These are phyloP conservation scores for Rhinophrynus dorsalis DNA, from an alignment of 2,797 vertebrate species.

Conservation along the genomic window DNA sequence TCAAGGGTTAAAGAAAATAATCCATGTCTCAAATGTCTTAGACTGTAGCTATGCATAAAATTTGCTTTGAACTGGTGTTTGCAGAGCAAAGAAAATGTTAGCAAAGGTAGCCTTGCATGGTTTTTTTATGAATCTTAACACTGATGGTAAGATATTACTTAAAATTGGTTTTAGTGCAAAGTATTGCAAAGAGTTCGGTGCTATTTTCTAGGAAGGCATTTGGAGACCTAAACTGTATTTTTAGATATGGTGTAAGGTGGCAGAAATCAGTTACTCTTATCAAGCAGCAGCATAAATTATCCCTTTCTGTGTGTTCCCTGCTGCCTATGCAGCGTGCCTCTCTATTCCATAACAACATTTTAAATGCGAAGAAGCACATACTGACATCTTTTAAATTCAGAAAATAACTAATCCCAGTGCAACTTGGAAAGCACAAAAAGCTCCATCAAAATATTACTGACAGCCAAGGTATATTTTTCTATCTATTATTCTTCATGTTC, in stretches of 20 bases:
- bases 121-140: conserved; percentile 45
- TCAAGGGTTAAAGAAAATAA: no score
- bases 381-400: conserved; percentile 23
- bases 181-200: conserved; percentile 32
- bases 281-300: conserved; percentile 58
- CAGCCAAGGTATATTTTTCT: conserved; percentile 38
- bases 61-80: conserved; percentile 32
- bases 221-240: conserved; percentile 50
- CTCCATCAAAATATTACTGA: conserved; percentile 43
- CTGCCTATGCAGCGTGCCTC: conserved; percentile 59
- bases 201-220: conserved; percentile 45
- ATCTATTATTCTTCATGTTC: conserved; percentile 35
- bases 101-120: conserved; percentile 35
- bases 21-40: background rate
- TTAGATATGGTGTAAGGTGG: conserved; percentile 51
- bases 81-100: conserved; percentile 23
- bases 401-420: conserved; percentile 18
- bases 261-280: conserved; percentile 52
- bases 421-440: conserved; percentile 36
- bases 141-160: conserved; percentile 35
- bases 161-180: conserved; percentile 45
- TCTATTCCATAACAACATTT: conserved; percentile 52
- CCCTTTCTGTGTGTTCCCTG: conserved; percentile 62
- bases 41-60: conserved; percentile 21
- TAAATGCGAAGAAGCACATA: conserved; percentile 21